A percentile compares a stretch with the other conserved stretches of the same genome.
phyloP scores from a whole-genome alignment of 2,113 vertebrate genomes.

The Platanista minor region DNA sequence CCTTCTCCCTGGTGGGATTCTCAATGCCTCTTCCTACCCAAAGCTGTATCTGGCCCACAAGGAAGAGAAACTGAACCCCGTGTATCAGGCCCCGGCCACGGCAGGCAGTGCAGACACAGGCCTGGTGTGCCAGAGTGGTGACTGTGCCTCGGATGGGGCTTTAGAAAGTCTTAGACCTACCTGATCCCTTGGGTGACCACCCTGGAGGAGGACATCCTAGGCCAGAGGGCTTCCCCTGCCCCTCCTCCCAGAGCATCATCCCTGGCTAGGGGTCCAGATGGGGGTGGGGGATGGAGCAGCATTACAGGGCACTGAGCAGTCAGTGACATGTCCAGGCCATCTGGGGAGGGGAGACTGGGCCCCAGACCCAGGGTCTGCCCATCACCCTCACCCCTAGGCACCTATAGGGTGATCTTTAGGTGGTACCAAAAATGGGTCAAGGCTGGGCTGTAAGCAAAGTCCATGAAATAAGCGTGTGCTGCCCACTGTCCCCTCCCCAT shows the following conservation, averaged over 20 bases:
- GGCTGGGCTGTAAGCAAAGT: background rate
- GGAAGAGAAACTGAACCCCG: background rate
- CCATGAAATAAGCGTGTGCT: background rate
- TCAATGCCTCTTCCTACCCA: background rate
- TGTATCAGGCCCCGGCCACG: background rate
- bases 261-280: background rate
- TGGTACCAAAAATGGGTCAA: background rate
- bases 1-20: background rate
- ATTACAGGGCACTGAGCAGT: background rate
- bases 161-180: background rate
- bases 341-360: background rate
- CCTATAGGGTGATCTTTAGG: background rate
- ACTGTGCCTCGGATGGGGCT: background rate
- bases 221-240: background rate
- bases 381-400: background rate
- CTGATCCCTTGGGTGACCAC: background rate
- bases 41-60: background rate
- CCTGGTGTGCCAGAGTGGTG: background rate
- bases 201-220: background rate
- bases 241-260: background rate
- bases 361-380: background rate
- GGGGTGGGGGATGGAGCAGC: background rate
- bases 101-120: background rate
- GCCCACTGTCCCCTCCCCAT: accelerated
- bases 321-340: background rate